Evolutionary conservation across 2,797 vertebrate genomes (phyloP).

Genomic region (Myiothlypis coronata): DNA sequence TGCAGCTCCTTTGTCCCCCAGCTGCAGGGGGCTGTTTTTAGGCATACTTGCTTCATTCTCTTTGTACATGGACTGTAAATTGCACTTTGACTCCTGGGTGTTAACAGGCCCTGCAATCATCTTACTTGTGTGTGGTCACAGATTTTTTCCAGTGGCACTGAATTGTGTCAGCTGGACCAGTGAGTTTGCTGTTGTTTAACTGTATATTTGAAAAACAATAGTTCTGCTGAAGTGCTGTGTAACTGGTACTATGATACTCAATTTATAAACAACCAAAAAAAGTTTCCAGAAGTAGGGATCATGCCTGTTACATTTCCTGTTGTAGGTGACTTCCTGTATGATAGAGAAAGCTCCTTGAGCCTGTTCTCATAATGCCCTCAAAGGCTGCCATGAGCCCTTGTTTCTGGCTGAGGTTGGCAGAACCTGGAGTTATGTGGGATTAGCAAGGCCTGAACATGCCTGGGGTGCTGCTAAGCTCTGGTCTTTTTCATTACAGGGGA

Average conservation of each 20-base stretch:
- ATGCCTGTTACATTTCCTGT: not conserved
- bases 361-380: not conserved
- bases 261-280: not conserved
- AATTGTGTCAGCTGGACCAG: not conserved
- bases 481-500: not conserved
- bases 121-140: not conserved
- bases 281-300: not conserved
- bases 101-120: not conserved
- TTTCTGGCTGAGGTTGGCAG: not conserved
- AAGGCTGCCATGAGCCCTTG: not conserved
- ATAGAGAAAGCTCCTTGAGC: not conserved
- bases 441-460: not conserved
- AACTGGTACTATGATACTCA: not conserved
- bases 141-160: not conserved
- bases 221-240: rapidly evolving
- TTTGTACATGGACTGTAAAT: rapidly evolving
- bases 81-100: not conserved
- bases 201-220: not conserved
- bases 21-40: not conserved
- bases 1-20: not conserved
- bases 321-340: rapidly evolving
- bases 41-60: not conserved
- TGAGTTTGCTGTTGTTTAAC: not conserved
- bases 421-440: not conserved
- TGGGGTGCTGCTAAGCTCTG: not conserved